Percentiles rank a stretch among this genome's conserved stretches.
phyloP scores from a whole-genome alignment of 2,113 vertebrate species.

The Rhineura floridana region DNA sequence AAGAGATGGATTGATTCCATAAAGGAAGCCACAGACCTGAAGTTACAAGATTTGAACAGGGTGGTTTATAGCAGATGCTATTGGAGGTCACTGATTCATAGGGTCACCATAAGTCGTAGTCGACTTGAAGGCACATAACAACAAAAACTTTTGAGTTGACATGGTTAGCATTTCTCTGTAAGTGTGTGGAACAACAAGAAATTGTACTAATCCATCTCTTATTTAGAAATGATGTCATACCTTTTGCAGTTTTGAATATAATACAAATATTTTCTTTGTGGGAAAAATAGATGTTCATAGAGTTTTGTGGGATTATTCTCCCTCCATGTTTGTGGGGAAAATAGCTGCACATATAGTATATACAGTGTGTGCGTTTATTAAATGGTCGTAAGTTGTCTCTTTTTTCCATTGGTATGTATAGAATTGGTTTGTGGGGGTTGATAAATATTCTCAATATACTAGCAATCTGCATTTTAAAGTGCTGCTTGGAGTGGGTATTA shows the following conservation, averaged over 20 bases:
- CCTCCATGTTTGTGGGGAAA: neutral
- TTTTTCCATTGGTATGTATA: neutral
- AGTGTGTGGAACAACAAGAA: neutral
- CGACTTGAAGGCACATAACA: too few species aligned
- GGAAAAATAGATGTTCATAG: too few species aligned
- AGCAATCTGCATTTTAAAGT: constrained; percentile 10
- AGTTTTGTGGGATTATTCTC: too few species aligned
- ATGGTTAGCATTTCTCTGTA: too few species aligned
- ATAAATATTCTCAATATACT: neutral
- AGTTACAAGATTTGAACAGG: too few species aligned
- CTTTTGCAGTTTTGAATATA: neutral
- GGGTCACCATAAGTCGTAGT: too few species aligned
- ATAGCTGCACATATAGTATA: neutral
- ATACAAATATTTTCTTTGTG: neutral
- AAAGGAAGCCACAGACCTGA: too few species aligned
- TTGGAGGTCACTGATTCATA: too few species aligned
- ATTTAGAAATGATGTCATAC: neutral
- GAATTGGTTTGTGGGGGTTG: neutral
- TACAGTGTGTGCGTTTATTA: neutral
- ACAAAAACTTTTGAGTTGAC: too few species aligned
- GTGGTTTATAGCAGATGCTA: too few species aligned
- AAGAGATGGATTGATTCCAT: too few species aligned
- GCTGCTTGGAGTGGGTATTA: constrained; percentile 29
- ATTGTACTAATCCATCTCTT: neutral
- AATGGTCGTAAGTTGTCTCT: neutral